Evolutionary conservation across 2,888 invertebrate species (phyloP), one percentile per base, ranked within the genome.

Genomic region (Erebia ligea): DNA sequence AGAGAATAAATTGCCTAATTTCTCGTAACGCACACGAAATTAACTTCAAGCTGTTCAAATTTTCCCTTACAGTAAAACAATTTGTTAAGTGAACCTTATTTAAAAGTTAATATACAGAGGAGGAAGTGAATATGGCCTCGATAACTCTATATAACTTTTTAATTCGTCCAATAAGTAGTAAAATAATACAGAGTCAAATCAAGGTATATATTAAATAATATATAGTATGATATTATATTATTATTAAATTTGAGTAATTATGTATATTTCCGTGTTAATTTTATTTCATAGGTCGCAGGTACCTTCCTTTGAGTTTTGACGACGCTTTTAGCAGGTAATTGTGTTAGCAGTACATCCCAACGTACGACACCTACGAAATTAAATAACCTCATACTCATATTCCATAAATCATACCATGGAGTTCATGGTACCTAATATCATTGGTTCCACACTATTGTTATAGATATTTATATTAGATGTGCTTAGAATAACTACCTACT

Each of bases 241-340:
- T 5, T 48, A 15, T 5, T 50, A 50, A 50, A 8, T 56, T 56
- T 56, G 56, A 56, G 19, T 19, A 9, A 52, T n/a, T 52, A 52
- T 9, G 6, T 34, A 52, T 21, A 42, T 61, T 52, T 13, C 59
- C 11, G 4, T 57, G 58, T 48, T 67, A 45, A 67, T 67, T 57
- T 58, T 48, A 52, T 67, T 50, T 67, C 52, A 70, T 71, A 63
- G 71, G 79, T 79, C 77, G 82, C n/a, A n/a, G n/a, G n/a, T 81
- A 82, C 79, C 80, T 74, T 80, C 82, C 86, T 88, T 88, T 84
- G 83, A 85, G 81, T 82, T 80, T 69, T 79, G 83, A 87, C 88
- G 87, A 80, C 82, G 90, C 91, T 90, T 91, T 91, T 88, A 92
- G 87, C 89, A 87, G 82, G 82, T 91, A 92, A 91, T 92, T 90